A percentile compares a stretch with the other conserved stretches of the same genome.
Conservation (phyloP, 1,140 invertebrate genomes). For the Euura saliciscinereae region DNA sequence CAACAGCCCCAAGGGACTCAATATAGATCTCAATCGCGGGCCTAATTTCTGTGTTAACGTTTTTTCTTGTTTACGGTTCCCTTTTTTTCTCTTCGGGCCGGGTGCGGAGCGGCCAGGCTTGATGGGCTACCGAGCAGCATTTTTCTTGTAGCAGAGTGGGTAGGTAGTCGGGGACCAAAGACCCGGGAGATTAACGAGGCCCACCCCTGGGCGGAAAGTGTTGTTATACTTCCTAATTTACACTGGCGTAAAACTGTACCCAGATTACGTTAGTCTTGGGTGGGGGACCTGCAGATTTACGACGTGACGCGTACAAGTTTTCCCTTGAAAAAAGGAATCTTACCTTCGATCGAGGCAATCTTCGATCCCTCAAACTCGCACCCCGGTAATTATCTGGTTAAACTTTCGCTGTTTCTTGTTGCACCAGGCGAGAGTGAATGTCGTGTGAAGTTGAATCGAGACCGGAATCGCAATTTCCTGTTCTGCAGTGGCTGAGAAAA, state of each 20-base stretch:
- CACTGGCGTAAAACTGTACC: not conserved
- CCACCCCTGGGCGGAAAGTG: not conserved
- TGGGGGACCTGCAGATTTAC: not conserved
- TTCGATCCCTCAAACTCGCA: too few species aligned
- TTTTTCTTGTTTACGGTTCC: not conserved
- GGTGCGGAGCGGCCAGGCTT: not conserved
- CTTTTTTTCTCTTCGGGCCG: not conserved
- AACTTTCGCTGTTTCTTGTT: too few species aligned
- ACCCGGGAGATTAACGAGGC: not conserved
- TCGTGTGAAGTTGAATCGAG: not conserved
- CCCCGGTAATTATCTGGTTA: too few species aligned
- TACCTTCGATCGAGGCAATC: too few species aligned
- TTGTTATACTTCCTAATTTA: constrained; percentile 2
- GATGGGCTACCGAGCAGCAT: not conserved
- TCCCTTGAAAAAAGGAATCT: not conserved
- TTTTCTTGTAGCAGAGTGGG: not conserved
- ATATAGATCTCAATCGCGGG: not conserved
- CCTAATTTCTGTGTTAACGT: not conserved
- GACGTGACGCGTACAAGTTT: not conserved
- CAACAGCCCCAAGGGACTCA: too few species aligned
- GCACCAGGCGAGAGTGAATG: too few species aligned
- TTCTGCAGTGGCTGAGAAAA: not conserved
- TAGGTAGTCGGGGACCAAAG: not conserved
- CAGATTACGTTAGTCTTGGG: not conserved
- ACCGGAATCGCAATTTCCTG: not conserved